Percentiles rank a stretch among this genome's conserved stretches.
phyloP scores from a whole-genome alignment of 2,797 vertebrate species.

The Lepilemur ruficaudatus region DNA sequence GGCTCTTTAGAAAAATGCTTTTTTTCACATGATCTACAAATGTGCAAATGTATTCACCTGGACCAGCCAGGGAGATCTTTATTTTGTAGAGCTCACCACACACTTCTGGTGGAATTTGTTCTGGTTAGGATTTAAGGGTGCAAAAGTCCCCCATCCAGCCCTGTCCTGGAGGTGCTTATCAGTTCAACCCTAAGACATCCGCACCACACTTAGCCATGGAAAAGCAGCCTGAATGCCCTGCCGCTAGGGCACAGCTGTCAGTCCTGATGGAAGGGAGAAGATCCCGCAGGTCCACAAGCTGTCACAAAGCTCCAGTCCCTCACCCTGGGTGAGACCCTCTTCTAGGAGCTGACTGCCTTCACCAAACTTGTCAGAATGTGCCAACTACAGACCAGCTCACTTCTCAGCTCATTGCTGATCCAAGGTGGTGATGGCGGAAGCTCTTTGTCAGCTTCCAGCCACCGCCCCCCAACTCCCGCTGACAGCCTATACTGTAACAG shows the following conservation, averaged over 20 bases:
- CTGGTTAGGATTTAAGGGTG: background rate
- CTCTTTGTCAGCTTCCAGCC: background rate
- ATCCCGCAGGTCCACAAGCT: accelerated
- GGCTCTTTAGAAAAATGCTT: background rate
- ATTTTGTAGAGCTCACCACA: background rate
- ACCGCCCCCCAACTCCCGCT: background rate
- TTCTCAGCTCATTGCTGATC: background rate
- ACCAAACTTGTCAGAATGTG: background rate
- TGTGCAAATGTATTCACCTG: background rate
- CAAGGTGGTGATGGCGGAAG: background rate
- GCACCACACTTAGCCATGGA: background rate
- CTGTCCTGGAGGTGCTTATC: background rate
- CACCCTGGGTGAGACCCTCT: background rate
- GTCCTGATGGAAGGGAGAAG: background rate
- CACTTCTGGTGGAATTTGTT: background rate
- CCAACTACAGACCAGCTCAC: background rate
- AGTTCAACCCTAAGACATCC: background rate
- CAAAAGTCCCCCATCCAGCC: background rate
- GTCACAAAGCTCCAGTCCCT: background rate
- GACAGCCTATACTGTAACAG: background rate
- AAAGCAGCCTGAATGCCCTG: background rate
- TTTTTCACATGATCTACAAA: background rate
- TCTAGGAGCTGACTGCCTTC: background rate
- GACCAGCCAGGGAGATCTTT: background rate
- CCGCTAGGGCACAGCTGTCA: background rate